These are phyloP conservation scores for Exephanes ischioxanthus DNA, from an alignment of 2,888 invertebrate genomes.

Conservation along the genomic window DNA sequence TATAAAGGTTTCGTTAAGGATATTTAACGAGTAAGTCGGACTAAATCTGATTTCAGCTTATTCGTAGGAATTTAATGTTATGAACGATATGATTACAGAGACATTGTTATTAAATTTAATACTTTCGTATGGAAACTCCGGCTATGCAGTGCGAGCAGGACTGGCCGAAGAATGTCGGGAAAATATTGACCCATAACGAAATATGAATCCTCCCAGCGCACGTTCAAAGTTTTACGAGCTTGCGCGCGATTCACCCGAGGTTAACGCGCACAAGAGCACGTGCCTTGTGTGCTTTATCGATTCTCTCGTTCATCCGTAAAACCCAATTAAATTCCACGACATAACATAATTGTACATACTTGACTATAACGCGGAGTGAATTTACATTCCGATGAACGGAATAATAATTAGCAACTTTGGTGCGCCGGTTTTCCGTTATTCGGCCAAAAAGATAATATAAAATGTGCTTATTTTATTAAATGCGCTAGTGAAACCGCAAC, in stretches of 20 bases:
- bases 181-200: conserved; percentile 63
- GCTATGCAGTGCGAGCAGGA: not conserved
- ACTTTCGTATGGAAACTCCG: not conserved
- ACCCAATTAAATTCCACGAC: conserved; percentile 32
- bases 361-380: conserved; percentile 15
- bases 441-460: too few relatives aligned
- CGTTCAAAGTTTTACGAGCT: conserved; percentile 37
- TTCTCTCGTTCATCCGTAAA: conserved; percentile 15
- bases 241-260: not conserved
- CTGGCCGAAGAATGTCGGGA: conserved; percentile 33
- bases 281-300: conserved; percentile 30
- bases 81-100: not conserved
- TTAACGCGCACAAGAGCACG: conserved; percentile 10
- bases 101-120: not conserved
- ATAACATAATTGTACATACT: conserved; percentile 27
- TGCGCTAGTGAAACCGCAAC: too few relatives aligned
- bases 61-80: not conserved
- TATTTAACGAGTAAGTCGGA: too few relatives aligned
- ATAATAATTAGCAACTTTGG: not conserved
- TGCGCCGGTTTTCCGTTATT: not conserved
- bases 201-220: conserved; percentile 42
- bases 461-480: too few relatives aligned
- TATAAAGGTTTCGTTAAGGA: too few relatives aligned
- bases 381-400: conserved; percentile 44
- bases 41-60: not conserved